These are phyloP conservation scores for Loriculus beryllinus DNA, from an alignment of 2,797 vertebrate genomes.

Conservation along the genomic window DNA sequence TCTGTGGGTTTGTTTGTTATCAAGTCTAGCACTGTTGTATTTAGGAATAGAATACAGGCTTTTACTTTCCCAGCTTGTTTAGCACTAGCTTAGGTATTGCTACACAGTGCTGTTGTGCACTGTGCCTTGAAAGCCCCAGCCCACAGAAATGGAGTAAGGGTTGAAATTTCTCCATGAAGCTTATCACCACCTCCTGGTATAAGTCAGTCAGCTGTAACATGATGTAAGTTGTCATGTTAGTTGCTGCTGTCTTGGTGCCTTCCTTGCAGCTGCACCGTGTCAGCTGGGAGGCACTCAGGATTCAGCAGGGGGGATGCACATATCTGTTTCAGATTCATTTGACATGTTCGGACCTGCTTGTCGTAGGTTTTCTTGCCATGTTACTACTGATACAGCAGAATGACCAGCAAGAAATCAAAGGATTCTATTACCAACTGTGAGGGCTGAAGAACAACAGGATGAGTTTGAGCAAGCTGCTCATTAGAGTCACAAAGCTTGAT, in stretches of 20 bases:
- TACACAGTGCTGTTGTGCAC: background rate
- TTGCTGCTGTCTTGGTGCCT: background rate
- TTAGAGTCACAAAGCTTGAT: rapidly evolving
- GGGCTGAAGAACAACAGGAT: background rate
- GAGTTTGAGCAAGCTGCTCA: background rate
- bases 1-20: background rate
- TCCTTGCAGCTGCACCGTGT: rapidly evolving
- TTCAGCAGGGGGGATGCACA: background rate
- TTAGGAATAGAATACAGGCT: background rate
- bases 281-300: background rate
- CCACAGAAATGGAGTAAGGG: background rate
- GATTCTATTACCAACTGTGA: background rate
- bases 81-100: background rate
- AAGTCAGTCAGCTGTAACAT: background rate
- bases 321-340: background rate
- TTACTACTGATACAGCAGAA: background rate
- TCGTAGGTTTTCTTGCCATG: background rate
- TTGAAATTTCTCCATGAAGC: background rate
- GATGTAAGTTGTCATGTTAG: background rate
- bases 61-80: background rate
- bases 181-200: background rate
- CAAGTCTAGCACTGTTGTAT: background rate
- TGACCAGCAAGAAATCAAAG: background rate
- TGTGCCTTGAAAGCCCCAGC: background rate
- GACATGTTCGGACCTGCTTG: background rate